phyloP scores from a whole-genome alignment of 1,140 invertebrate species.

The Drosophila athabasca region DNA sequence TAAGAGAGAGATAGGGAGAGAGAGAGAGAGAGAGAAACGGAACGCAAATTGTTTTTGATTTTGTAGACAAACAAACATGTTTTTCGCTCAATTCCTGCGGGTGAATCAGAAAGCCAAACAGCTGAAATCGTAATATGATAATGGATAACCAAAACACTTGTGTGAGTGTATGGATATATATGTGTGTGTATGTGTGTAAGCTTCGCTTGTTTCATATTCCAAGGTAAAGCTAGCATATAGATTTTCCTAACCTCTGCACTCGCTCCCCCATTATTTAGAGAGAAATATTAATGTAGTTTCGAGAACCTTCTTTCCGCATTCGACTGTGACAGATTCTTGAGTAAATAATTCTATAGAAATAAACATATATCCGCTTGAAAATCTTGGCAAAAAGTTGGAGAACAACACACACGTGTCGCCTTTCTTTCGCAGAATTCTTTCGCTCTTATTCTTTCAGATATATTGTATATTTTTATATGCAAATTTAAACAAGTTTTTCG shows the following conservation, averaged over 20 bases:
- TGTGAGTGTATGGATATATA: no score
- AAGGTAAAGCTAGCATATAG: no score
- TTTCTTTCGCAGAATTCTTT: not conserved
- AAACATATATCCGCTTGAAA: constrained; percentile 1
- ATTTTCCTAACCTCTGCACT: no score
- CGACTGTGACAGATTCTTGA: constrained; percentile 42
- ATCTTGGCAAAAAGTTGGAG: constrained; percentile 24
- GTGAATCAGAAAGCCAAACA: constrained; percentile 31
- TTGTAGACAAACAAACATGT: constrained; percentile 45
- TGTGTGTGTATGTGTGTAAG: no score
- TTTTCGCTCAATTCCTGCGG: constrained; percentile 19
- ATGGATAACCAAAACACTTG: no score
- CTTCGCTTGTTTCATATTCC: no score
- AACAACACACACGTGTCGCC: constrained; percentile 65
- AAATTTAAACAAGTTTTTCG: constrained; percentile 26
- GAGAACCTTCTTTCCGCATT: constrained; percentile 41
- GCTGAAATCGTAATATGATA: constrained; percentile 9
- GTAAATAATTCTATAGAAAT: no score
- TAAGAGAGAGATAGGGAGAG: not conserved
- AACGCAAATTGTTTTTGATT: constrained; percentile 49
- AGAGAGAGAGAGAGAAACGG: constrained; percentile 2
- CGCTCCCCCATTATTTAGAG: no score
- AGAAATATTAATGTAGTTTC: not conserved
- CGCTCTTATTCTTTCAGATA: not conserved
- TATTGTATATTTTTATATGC: no score